phyloP scores from a whole-genome alignment of 2,888 invertebrate species.

The Hypercompe scribonia region DNA sequence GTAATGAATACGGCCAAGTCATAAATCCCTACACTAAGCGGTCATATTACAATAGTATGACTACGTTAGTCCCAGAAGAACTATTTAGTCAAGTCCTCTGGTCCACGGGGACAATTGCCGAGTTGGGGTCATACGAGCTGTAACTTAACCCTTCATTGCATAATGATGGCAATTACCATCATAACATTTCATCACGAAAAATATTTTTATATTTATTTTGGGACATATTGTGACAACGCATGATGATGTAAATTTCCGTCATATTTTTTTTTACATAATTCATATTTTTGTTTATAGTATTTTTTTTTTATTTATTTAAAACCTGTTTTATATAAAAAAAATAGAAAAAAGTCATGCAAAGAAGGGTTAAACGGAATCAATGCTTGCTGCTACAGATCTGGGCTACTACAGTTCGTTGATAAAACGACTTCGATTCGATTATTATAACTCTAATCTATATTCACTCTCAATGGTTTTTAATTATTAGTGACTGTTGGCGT shows the following conservation, averaged over 20 bases:
- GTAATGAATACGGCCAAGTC: background rate
- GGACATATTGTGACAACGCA: too few species aligned
- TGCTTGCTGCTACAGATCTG: background rate
- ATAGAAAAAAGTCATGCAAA: too few species aligned
- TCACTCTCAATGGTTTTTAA: background rate
- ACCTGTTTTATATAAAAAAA: too few species aligned
- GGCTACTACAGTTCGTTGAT: background rate
- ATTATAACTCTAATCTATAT: background rate
- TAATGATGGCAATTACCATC: too few species aligned
- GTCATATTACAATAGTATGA: background rate
- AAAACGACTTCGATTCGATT: background rate
- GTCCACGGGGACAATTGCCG: background rate
- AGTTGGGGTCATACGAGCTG: background rate
- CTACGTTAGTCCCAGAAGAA: background rate
- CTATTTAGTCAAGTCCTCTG: background rate
- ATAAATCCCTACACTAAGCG: background rate
- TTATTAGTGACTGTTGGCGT: background rate
- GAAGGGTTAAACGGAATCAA: too few species aligned
- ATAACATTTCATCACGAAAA: too few species aligned
- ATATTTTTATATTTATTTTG: too few species aligned
- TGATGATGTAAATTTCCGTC: too few species aligned
- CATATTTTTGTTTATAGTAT: too few species aligned
- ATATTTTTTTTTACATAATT: too few species aligned
- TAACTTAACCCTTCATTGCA: background rate
- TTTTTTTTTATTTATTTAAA: too few species aligned